These are phyloP conservation scores for Hycleus phaleratus DNA, from an alignment of 1,140 invertebrate genomes.

Conservation along the genomic window DNA sequence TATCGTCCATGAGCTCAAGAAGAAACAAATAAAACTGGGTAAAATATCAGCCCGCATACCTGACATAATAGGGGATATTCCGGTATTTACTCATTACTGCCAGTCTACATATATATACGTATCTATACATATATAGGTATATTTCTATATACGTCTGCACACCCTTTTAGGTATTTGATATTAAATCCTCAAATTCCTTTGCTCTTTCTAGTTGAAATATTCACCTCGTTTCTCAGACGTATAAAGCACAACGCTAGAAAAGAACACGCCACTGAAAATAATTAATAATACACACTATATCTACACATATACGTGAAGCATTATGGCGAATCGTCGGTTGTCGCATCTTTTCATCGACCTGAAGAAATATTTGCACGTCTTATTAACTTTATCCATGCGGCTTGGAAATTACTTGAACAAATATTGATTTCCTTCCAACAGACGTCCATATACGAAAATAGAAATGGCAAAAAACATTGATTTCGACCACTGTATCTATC, in stretches of 20 bases:
- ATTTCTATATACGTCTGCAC: too few relatives aligned
- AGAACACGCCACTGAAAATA: constrained; percentile 6
- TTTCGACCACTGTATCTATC: too few relatives aligned
- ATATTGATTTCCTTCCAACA: neutral
- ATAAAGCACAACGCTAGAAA: too few relatives aligned
- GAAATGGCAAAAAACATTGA: too few relatives aligned
- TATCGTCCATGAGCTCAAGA: neutral
- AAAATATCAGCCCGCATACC: constrained; percentile 21
- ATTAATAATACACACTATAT: constrained; percentile 7
- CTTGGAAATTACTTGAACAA: constrained; percentile 1
- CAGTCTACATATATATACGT: constrained; percentile 18
- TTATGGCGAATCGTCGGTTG: neutral
- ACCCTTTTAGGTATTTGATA: constrained; percentile 8
- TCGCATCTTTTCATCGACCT: neutral
- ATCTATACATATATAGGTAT: neutral
- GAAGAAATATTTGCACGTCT: constrained; percentile 6
- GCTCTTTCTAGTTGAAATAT: neutral
- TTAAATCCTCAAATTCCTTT: constrained; percentile 18
- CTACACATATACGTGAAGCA: too few relatives aligned
- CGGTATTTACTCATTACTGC: constrained; percentile 26
- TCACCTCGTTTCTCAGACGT: too few relatives aligned
- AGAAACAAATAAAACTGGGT: neutral
- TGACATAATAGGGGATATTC: constrained; percentile 21
- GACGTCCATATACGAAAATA: too few relatives aligned
- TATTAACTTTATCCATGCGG: constrained; percentile 4